Evolutionary conservation across 2,797 vertebrate species (phyloP), one percentile per base, ranked within the genome.

Genomic region (Stomatorhinus walkeri): DNA sequence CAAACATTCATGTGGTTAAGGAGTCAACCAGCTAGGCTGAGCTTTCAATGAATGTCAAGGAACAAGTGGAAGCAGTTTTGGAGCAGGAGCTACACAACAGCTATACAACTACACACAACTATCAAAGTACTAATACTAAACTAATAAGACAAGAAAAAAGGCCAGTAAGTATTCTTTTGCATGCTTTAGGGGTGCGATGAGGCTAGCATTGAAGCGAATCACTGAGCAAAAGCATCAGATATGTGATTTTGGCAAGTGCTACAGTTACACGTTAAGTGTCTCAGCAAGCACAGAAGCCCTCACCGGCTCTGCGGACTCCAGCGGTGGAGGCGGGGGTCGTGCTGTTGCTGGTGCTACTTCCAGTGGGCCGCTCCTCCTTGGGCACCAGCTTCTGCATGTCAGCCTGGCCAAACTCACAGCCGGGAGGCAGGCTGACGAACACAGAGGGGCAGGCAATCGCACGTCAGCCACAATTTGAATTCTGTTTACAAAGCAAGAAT

Each of bases 311-410:
- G 92, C 96, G 96, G 90, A 96, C 94, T 84, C 96, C 96, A 92
- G 96, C 96, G 46, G 94, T 91, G n/a, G 94, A 49, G 8, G 91
- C n/a, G 22, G 81, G 91, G n/a, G 48, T n/a, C 8, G 10, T 1
- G 7, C 48, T 61, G 22, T 24, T 81, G 76, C 14, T 46, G 76
- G 40, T 43, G 88, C 92, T 92, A 89, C 90, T 94, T 88, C 92
- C 92, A 87, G 94, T 92, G 83, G 94, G 94, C 91, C 98, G 98
- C 91, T 99, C 98, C 90, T 99, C 98, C 93, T 98, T 98, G 91
- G 98, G 98, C 84, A 98, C 97, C 81, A 98, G 93, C 93, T 99
- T 99, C 94, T 98, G 97, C 98, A 99, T 99, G 93, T 99, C 98
- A 0, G 96, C 97, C 93, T 99, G 98, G 59, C 98, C 98, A 93